Percentiles rank a stretch among this genome's conserved stretches.
These are phyloP conservation scores for Bettongia penicillata DNA, from an alignment of 2,113 vertebrate species.

Conservation along the genomic window DNA sequence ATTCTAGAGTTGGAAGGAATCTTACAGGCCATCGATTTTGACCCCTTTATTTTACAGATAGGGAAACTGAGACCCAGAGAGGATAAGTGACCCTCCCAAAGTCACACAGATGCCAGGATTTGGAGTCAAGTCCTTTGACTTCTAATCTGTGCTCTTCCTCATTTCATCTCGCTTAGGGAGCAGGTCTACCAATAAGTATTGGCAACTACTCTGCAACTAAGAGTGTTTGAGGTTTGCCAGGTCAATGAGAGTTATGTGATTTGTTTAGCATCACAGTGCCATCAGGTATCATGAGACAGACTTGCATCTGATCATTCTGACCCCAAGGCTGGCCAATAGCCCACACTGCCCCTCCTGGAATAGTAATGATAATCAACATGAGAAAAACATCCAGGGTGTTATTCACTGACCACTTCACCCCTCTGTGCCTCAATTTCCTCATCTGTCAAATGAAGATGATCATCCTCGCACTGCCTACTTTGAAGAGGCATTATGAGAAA, in stretches of 20 bases:
- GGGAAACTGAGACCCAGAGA: neutral
- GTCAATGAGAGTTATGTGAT: neutral
- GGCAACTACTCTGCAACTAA: neutral
- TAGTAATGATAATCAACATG: neutral
- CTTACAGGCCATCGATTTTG: neutral
- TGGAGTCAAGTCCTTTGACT: neutral
- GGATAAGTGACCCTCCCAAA: neutral
- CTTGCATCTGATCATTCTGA: neutral
- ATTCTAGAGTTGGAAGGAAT: neutral
- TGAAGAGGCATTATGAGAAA: slow-evolving; percentile 38
- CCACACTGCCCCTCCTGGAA: neutral
- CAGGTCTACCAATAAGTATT: neutral
- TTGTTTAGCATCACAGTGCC: neutral
- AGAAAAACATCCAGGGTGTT: neutral
- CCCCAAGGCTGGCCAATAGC: neutral
- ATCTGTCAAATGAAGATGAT: slow-evolving; percentile 47
- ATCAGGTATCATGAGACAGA: neutral
- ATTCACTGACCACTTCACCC: neutral
- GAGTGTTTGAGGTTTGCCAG: neutral
- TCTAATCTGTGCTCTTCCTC: neutral
- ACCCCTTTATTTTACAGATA: neutral
- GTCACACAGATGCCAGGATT: neutral
- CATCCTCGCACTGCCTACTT: slow-evolving; percentile 31
- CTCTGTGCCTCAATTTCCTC: slow-evolving; percentile 50
- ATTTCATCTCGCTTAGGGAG: neutral